Base-by-base conservation (phyloP, 2,113 vertebrate species). In the Salvelinus fontinalis region DNA sequence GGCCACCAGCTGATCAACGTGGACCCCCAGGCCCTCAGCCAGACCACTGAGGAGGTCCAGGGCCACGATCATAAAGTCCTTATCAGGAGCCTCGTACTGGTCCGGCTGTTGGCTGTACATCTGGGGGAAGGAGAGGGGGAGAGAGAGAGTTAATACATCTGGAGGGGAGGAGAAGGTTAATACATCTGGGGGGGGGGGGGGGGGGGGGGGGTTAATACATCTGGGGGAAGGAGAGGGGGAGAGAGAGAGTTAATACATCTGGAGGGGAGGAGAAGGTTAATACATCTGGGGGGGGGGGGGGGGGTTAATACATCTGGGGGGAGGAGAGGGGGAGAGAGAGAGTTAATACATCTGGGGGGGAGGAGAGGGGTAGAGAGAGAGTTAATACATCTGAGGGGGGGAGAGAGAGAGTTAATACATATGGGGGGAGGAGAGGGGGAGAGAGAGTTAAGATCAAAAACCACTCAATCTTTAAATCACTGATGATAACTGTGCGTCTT, bases 11-110 rank as follows among this genome's bases (percentile, higher is more conserved):
- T 96, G 95, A 75, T 98, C 97, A 80, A 99, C 97, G 0, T 98
- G 95, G 9, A 94, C 95, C 0, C 97, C 97, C 0, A 99, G 91
- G 4, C 97, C 97, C 86, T 99, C 97, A 0, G 97, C 97, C 89
- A 99, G 83, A 6, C 97, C 97, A 0, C 97, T 99, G 49, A 99
- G 92, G 81, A 99, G 91, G 78, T 99, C 97, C 85, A 99, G 85
- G 0, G 97, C 97, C 81, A 99, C 97, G 0, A 99, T 99, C 97
- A 99, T 99, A 89, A 99, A 99, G 78, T 99, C 97, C 83, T 99
- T 99, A 85, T 99, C 97, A 0, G 97, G 97, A 1, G 97, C 97
- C 78, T 99, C 97, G 0, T 97, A 99, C 86, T 98, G 97, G 82
- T 98, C 97, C 0, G 97, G 97, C 85, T 98, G 97, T 81, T 98